A percentile compares a stretch with the other conserved stretches of the same genome.
Evolutionary conservation across 2,113 vertebrate genomes (phyloP).

Genomic region (Pteronura brasiliensis): DNA sequence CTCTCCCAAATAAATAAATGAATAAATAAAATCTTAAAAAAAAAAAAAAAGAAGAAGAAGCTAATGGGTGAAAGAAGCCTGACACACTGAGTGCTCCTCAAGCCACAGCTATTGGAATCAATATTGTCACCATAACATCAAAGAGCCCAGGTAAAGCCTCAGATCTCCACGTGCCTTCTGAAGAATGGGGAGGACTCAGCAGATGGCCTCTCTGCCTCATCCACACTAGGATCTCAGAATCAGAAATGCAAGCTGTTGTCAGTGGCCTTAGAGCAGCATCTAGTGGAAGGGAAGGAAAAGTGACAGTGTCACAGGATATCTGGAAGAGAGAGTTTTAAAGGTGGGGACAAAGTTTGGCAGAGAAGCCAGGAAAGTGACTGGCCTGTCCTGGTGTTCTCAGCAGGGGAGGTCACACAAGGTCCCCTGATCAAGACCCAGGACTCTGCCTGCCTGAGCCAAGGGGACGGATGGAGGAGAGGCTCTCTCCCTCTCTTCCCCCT

Average conservation of each 20-base stretch:
- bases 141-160: background rate
- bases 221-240: background rate
- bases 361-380: background rate
- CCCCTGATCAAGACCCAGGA: too few species aligned
- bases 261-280: background rate
- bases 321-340: background rate
- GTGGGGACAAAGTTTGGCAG: background rate
- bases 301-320: background rate
- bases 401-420: background rate
- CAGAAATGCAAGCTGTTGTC: background rate
- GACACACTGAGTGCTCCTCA: fast-evolving
- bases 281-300: background rate
- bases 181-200: fast-evolving
- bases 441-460: too few species aligned
- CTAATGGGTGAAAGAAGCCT: fast-evolving
- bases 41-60: too few species aligned
- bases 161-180: fast-evolving
- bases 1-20: too few species aligned
- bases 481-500: too few species aligned
- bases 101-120: background rate
- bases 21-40: too few species aligned
- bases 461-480: fast-evolving
- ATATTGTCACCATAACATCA: background rate
- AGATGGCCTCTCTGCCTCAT: background rate
- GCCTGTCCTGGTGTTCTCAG: background rate